phyloP scores from a whole-genome alignment of 2,888 invertebrate genomes.

The Trileptium ribeirensis region DNA sequence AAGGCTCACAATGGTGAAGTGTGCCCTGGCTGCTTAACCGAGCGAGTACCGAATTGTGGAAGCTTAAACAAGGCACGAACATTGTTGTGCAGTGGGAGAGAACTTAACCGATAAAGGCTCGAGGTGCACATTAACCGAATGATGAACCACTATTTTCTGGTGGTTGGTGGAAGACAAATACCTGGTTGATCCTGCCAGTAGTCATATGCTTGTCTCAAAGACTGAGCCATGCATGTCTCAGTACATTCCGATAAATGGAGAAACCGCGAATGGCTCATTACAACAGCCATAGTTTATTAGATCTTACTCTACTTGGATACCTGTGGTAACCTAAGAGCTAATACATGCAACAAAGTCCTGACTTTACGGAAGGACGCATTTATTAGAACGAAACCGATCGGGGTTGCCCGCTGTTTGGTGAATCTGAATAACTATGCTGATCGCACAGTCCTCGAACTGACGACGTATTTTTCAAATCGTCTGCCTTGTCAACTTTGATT shows the following conservation, averaged over 20 bases:
- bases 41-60: no score
- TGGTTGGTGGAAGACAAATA: slow-evolving; percentile 37
- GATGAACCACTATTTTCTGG: no score
- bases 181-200: slow-evolving; percentile 61
- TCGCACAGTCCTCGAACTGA: slow-evolving; percentile 55
- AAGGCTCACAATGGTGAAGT: no score
- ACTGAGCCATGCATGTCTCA: slow-evolving; percentile 65
- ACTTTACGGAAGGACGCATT: not conserved
- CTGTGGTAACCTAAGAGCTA: slow-evolving; percentile 61
- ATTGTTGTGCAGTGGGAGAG: no score
- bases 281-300: slow-evolving; percentile 50
- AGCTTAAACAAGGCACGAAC: no score
- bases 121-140: no score
- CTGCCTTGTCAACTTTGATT: no score
- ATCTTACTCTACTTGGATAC: slow-evolving; percentile 58
- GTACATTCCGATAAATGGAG: slow-evolving; percentile 54
- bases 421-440: not conserved
- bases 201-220: slow-evolving; percentile 65
- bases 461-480: slow-evolving; percentile 62
- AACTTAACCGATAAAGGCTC: no score
- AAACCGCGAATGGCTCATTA: slow-evolving; percentile 54
- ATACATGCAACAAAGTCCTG: not conserved
- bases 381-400: not conserved
- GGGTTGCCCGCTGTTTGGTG: not conserved
- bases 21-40: no score